Conservation (phyloP, 2,113 vertebrate species). For the Ochotona curzoniae region DNA sequence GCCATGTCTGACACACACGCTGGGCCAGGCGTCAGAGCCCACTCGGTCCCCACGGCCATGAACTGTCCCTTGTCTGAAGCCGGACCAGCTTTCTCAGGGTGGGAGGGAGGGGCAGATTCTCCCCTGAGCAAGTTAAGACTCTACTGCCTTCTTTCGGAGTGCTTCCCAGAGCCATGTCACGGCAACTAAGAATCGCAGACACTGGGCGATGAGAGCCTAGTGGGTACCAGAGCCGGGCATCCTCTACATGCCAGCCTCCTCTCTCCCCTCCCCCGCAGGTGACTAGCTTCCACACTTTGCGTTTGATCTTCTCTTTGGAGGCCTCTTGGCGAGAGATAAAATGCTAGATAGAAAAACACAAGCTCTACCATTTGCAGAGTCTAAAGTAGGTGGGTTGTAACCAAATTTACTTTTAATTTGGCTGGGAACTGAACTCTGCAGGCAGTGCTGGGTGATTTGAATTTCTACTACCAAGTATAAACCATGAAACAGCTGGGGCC, state of each 20-base stretch:
- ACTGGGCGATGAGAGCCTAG: background rate
- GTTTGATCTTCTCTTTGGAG: conserved; percentile 68
- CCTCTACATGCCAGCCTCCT: background rate
- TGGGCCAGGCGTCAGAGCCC: no score
- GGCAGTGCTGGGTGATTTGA: conserved; percentile 67
- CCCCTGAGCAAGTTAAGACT: background rate
- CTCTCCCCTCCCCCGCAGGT: background rate
- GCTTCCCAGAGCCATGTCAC: rapidly evolving
- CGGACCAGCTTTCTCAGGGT: background rate
- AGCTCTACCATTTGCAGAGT: conserved; percentile 53
- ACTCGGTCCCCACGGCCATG: no score
- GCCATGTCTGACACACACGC: rapidly evolving
- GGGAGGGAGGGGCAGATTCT: background rate
- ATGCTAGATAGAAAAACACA: conserved; percentile 75
- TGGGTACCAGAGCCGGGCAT: background rate
- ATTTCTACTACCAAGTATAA: conserved; percentile 68
- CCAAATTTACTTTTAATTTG: conserved; percentile 79
- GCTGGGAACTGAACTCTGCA: conserved; percentile 66
- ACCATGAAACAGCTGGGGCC: conserved; percentile 29
- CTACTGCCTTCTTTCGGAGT: background rate
- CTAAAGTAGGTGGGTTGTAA: conserved; percentile 71
- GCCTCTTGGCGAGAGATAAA: conserved; percentile 76
- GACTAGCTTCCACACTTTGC: conserved; percentile 2
- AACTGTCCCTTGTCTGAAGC: background rate
- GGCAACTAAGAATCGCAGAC: background rate